phyloP scores from a whole-genome alignment of 64 coral and sea anemone species.

The Stichodactyla helianthus region DNA sequence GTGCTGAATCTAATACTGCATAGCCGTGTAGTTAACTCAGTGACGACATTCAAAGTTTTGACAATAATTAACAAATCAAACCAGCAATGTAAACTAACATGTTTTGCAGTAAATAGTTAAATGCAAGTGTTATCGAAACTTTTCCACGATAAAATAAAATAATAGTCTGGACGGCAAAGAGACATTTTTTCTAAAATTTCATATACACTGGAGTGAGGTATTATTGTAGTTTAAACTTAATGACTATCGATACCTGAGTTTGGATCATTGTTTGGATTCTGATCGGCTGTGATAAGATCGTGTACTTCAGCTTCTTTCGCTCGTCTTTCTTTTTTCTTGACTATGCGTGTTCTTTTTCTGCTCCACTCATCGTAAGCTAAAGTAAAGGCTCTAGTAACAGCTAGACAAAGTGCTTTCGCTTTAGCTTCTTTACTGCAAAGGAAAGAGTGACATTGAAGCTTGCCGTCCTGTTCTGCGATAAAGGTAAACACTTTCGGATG shows the following conservation, averaged over 20 bases:
- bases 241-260: neutral
- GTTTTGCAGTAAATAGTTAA: neutral
- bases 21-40: too few relatives aligned
- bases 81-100: neutral
- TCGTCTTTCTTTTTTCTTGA: constrained; percentile 34
- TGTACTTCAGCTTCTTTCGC: neutral
- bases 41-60: too few relatives aligned
- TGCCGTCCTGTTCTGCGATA: constrained; percentile 55
- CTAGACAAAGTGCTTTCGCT: constrained; percentile 53
- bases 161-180: too few relatives aligned
- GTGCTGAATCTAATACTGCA: too few relatives aligned
- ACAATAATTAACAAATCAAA: too few relatives aligned
- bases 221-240: neutral
- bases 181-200: too few relatives aligned
- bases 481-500: constrained; percentile 66
- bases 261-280: neutral
- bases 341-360: constrained; percentile 38
- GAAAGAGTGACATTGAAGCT: constrained; percentile 64
- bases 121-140: too few relatives aligned
- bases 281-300: neutral
- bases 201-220: too few relatives aligned
- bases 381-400: constrained; percentile 60
- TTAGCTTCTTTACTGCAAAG: constrained; percentile 48
- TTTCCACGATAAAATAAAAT: too few relatives aligned
- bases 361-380: constrained; percentile 60